These are phyloP conservation scores for Alouatta caraya DNA, from an alignment of 2,797 vertebrate species.

Conservation along the genomic window DNA sequence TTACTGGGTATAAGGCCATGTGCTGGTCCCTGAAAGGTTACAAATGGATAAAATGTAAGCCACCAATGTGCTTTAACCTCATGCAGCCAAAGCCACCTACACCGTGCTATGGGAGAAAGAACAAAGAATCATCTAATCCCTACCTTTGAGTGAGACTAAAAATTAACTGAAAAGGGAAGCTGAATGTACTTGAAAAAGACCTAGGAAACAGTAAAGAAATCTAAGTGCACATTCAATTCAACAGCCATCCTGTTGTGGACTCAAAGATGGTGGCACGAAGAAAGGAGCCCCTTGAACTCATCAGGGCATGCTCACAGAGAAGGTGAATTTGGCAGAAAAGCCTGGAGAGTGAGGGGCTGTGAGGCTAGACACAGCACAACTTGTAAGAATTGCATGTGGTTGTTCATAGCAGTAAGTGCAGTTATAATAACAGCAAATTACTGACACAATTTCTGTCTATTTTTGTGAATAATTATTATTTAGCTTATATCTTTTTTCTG, in stretches of 20 bases:
- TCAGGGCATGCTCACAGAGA: background rate
- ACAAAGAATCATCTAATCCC: background rate
- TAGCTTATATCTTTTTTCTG: conserved; percentile 1
- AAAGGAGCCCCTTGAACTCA: background rate
- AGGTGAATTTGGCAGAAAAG: background rate
- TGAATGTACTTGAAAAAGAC: background rate
- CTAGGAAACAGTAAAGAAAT: background rate
- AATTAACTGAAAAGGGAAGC: background rate
- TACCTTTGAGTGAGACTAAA: background rate
- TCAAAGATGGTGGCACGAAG: background rate
- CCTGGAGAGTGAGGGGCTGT: background rate
- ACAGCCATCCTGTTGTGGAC: background rate
- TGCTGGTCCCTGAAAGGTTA: background rate
- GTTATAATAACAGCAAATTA: background rate
- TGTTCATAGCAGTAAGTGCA: background rate
- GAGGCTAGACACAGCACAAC: background rate
- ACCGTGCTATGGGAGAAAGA: background rate
- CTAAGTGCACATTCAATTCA: background rate
- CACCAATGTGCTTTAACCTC: background rate
- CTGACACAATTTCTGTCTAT: background rate
- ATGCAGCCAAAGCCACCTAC: background rate
- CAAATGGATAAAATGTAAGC: background rate
- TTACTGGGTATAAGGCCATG: background rate
- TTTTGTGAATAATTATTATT: background rate
- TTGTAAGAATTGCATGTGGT: background rate